Conservation (phyloP, 2,797 vertebrate species). For the Coregonus sp. region DNA sequence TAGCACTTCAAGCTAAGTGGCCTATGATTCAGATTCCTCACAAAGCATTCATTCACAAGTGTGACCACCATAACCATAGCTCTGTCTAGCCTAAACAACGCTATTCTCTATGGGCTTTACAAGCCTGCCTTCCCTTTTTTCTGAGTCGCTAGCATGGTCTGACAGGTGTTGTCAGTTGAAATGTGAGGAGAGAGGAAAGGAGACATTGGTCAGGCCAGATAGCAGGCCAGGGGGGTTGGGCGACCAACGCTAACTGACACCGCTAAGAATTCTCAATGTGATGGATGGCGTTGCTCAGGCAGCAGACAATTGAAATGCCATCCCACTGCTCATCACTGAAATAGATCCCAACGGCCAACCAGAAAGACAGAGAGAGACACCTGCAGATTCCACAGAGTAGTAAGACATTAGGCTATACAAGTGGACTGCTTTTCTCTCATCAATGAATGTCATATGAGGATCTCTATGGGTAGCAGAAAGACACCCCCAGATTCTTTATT, state of each 20-base stretch:
- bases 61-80: neutral
- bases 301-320: constrained; percentile 32
- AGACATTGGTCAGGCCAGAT: constrained; percentile 44
- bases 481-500: neutral
- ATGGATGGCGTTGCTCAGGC: constrained; percentile 46
- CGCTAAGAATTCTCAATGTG: constrained; percentile 45
- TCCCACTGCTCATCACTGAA: constrained; percentile 19
- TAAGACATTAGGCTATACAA: neutral
- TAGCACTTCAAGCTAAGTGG: constrained; percentile 21
- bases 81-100: neutral
- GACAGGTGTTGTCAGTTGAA: constrained; percentile 59
- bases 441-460: neutral
- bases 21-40: constrained; percentile 22
- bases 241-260: constrained; percentile 48
- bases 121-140: neutral
- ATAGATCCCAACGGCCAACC: neutral
- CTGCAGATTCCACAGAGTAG: neutral
- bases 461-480: neutral
- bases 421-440: neutral
- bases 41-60: constrained; percentile 16
- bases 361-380: neutral
- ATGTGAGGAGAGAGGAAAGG: constrained; percentile 62
- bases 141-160: neutral
- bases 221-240: constrained; percentile 30
- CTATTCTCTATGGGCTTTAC: neutral